These are phyloP conservation scores for Antennarius striatus DNA, from an alignment of 2,113 vertebrate genomes.

Conservation along the genomic window DNA sequence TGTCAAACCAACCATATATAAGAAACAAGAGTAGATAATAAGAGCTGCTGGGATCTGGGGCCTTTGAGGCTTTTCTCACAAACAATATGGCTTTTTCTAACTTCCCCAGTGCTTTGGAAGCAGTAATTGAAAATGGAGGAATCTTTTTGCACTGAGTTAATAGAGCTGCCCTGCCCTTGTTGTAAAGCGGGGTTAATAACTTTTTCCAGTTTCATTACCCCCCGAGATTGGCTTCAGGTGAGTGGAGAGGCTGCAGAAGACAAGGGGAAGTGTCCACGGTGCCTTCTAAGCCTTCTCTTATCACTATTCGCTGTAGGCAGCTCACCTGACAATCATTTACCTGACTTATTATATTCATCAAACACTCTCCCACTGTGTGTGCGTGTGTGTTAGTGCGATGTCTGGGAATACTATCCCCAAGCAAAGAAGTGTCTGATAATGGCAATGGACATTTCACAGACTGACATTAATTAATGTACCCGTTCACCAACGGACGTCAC, in stretches of 20 bases:
- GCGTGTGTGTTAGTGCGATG: constrained; percentile 1
- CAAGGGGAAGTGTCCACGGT: constrained; percentile 53
- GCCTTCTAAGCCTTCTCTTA: constrained; percentile 50
- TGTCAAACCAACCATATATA: constrained; percentile 27
- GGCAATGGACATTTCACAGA: constrained; percentile 29
- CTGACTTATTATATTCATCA: constrained; percentile 48
- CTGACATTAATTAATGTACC: constrained; percentile 44
- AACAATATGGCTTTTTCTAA: constrained; percentile 56
- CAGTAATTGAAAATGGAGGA: constrained; percentile 78
- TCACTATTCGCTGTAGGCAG: constrained; percentile 43
- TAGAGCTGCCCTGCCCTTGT: constrained; percentile 74
- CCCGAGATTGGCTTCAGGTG: constrained; percentile 78
- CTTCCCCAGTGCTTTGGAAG: constrained; percentile 46
- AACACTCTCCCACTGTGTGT: constrained; percentile 14
- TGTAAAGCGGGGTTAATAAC: constrained; percentile 80
- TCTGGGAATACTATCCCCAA: constrained; percentile 10
- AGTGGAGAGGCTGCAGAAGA: constrained; percentile 70
- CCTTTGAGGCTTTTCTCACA: constrained; percentile 22
- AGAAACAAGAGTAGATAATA: constrained; percentile 59
- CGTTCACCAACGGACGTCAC: constrained; percentile 27
- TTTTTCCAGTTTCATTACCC: constrained; percentile 80
- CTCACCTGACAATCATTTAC: constrained; percentile 52
- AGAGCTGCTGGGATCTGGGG: constrained; percentile 43
- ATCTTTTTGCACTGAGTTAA: constrained; percentile 77
- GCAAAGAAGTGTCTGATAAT: constrained; percentile 25